Percentiles rank a stretch among this genome's conserved stretches.
phyloP scores from a whole-genome alignment of 2,797 vertebrate species.

The Pipistrellus nathusii region DNA sequence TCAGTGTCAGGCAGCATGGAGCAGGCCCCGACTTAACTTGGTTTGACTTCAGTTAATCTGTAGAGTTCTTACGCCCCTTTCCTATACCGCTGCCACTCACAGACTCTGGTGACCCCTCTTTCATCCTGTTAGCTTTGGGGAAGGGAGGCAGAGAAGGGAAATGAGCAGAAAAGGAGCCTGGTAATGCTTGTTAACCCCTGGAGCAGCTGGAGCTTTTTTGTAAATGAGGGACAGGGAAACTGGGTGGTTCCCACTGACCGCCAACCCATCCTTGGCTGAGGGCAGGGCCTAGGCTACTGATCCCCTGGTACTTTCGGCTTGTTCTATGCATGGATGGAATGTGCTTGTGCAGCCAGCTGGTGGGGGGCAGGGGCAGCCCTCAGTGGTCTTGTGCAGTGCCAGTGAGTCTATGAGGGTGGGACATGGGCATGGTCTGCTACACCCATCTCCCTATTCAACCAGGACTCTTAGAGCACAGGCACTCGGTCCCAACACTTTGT shows the following conservation, averaged over 20 bases:
- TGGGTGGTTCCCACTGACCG: neutral
- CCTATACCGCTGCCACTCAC: neutral
- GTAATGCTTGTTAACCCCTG: neutral
- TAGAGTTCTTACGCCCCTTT: neutral
- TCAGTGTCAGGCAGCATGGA: neutral
- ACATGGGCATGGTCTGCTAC: neutral
- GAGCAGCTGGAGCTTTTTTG: neutral
- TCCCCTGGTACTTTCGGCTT: neutral
- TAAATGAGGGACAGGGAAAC: neutral
- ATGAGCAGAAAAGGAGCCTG: rapidly evolving
- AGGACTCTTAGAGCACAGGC: neutral
- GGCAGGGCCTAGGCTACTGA: rapidly evolving
- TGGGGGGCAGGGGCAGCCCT: neutral
- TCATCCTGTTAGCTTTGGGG: neutral
- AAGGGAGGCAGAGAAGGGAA: neutral
- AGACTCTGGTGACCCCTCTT: neutral
- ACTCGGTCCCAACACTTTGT: neutral
- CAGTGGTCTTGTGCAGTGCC: neutral
- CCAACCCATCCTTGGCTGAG: neutral
- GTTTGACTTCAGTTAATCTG: neutral
- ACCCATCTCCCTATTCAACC: too few relatives aligned
- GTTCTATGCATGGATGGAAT: neutral
- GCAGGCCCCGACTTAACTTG: neutral
- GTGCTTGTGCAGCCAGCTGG: neutral
- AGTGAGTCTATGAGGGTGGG: neutral